These are phyloP conservation scores for Syrmaticus mikado DNA, from an alignment of 2,113 vertebrate species.

Conservation along the genomic window DNA sequence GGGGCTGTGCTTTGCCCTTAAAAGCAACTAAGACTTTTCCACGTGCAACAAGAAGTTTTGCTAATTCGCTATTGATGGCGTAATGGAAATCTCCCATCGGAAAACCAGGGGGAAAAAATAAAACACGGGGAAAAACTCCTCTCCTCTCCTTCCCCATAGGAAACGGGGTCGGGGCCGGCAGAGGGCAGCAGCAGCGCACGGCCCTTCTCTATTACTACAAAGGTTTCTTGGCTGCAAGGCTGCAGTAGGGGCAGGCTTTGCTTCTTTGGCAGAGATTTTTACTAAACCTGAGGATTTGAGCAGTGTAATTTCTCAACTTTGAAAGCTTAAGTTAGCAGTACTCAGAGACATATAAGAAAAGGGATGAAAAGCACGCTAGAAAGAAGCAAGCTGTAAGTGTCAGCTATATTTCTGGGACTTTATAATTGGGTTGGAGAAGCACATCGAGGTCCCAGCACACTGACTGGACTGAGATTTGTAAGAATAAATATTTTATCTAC, in stretches of 20 bases:
- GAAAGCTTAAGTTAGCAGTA: accelerated
- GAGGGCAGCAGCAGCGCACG: slow-evolving; percentile 67
- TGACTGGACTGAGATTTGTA: background rate
- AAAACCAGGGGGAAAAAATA: accelerated
- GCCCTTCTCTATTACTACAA: background rate
- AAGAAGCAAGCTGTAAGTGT: background rate
- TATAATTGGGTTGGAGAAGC: accelerated
- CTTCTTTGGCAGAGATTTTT: accelerated
- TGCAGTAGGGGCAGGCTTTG: accelerated
- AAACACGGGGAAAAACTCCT: background rate
- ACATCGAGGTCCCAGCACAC: accelerated
- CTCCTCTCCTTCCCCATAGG: no score
- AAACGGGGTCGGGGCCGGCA: slow-evolving; percentile 18
- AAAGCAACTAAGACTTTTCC: accelerated
- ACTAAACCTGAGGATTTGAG: accelerated
- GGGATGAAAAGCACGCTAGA: background rate
- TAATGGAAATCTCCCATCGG: accelerated
- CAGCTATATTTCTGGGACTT: accelerated
- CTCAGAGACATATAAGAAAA: background rate
- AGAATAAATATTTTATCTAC: background rate
- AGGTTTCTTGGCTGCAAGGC: accelerated
- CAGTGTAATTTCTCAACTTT: accelerated
- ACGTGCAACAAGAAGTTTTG: accelerated
- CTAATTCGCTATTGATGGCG: accelerated
- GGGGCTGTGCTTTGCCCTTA: accelerated